A percentile compares a stretch with the other conserved stretches of the same genome.
Evolutionary conservation across 2,797 vertebrate genomes (phyloP).

Genomic region (Poeciliopsis infans): DNA sequence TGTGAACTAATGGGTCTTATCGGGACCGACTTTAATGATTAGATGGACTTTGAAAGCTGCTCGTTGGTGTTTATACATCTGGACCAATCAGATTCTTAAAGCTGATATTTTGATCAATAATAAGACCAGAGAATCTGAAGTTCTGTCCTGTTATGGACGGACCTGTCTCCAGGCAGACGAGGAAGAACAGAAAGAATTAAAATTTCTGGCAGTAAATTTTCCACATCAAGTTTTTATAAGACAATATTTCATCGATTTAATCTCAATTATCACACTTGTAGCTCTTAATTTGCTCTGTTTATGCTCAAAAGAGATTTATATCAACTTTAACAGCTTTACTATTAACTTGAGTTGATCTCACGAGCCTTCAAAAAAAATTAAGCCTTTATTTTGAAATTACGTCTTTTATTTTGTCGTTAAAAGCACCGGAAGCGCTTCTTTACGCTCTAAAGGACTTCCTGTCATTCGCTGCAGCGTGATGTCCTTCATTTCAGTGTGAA

Average conservation of each 20-base stretch:
- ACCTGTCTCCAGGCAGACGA: too few relatives aligned
- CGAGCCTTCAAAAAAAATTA: not conserved
- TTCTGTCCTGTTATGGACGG: too few relatives aligned
- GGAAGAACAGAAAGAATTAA: too few relatives aligned
- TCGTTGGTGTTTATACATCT: not conserved
- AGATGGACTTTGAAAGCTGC: not conserved
- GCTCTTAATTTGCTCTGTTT: not conserved
- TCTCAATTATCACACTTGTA: too few relatives aligned
- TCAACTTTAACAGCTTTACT: not conserved
- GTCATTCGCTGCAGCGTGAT: not conserved
- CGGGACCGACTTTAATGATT: not conserved
- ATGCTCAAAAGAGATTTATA: not conserved
- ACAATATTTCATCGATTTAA: too few relatives aligned
- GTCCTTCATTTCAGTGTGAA: not conserved
- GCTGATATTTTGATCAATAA: not conserved
- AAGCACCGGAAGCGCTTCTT: not conserved
- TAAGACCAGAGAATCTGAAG: too few relatives aligned
- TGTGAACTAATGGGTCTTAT: constrained; percentile 23
- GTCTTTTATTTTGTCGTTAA: not conserved
- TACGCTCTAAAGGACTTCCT: constrained; percentile 12
- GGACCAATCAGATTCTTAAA: not conserved
- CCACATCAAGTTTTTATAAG: too few relatives aligned
- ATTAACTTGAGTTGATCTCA: not conserved
- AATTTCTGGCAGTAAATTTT: too few relatives aligned
- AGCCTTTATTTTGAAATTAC: not conserved